A percentile compares a stretch with the other conserved stretches of the same genome.
These are phyloP conservation scores for Xestia c-nigrum DNA, from an alignment of 2,888 invertebrate species.

Conservation along the genomic window DNA sequence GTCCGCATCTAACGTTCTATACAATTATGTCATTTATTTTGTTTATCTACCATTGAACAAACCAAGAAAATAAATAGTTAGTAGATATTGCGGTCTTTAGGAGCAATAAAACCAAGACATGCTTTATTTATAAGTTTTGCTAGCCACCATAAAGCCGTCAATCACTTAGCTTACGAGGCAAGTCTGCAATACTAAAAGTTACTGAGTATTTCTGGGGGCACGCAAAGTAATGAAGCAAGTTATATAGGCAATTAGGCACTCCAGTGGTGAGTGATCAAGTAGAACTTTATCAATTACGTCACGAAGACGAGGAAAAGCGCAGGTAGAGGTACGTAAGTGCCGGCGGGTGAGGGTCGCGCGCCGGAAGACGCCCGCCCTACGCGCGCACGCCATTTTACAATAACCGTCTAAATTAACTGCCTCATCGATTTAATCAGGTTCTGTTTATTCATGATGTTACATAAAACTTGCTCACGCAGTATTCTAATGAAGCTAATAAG, in stretches of 20 bases:
- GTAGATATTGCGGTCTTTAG: slow-evolving; percentile 30
- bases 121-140: slow-evolving; percentile 48
- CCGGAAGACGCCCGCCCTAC: slow-evolving; percentile 76
- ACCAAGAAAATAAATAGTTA: slow-evolving; percentile 19
- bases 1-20: neutral
- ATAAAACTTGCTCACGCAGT: slow-evolving; percentile 51
- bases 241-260: slow-evolving; percentile 56
- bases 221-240: slow-evolving; percentile 58
- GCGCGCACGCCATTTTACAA: slow-evolving; percentile 82
- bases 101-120: slow-evolving; percentile 34
- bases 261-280: slow-evolving; percentile 64
- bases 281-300: slow-evolving; percentile 68
- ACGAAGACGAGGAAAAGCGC: slow-evolving; percentile 59
- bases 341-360: slow-evolving; percentile 73
- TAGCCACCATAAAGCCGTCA: slow-evolving; percentile 49
- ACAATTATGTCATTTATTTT: slow-evolving; percentile 22
- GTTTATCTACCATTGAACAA: neutral
- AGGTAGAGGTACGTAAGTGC: slow-evolving; percentile 54
- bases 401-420: slow-evolving; percentile 73
- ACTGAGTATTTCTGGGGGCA: slow-evolving; percentile 35
- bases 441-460: slow-evolving; percentile 67
- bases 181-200: slow-evolving; percentile 40
- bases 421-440: slow-evolving; percentile 74
- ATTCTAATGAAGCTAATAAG: slow-evolving; percentile 46
- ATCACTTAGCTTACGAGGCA: slow-evolving; percentile 64